Percentiles rank a stretch among this genome's conserved stretches.
phyloP scores from a whole-genome alignment of 2,888 invertebrate species.

The Hermodice carunculata region DNA sequence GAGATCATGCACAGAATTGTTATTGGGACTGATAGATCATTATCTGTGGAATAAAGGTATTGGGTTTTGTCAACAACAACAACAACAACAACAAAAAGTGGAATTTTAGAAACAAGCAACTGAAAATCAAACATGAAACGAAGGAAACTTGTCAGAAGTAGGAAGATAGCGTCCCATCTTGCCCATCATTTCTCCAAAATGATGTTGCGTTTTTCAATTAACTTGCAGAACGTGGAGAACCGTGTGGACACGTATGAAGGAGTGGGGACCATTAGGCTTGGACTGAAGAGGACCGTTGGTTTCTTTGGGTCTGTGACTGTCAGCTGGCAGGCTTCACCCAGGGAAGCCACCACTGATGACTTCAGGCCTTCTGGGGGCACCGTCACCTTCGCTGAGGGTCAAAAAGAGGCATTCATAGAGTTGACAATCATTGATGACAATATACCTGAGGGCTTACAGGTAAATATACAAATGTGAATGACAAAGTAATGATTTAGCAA shows the following conservation, averaged over 20 bases:
- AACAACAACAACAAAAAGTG: too few relatives aligned
- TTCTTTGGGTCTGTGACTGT: constrained; percentile 56
- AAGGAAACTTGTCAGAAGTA: too few relatives aligned
- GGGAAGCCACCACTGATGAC: constrained; percentile 57
- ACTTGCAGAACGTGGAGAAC: constrained; percentile 60
- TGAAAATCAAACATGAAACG: too few relatives aligned
- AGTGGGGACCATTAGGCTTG: constrained; percentile 49
- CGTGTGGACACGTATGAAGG: constrained; percentile 64
- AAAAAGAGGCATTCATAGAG: constrained; percentile 50
- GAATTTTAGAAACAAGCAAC: too few relatives aligned
- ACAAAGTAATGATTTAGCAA: too few relatives aligned
- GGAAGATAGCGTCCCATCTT: too few relatives aligned
- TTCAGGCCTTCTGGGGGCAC: constrained; percentile 58
- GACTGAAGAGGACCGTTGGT: constrained; percentile 53
- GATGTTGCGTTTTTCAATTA: too few relatives aligned
- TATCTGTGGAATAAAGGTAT: too few relatives aligned
- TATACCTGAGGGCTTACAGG: constrained; percentile 61
- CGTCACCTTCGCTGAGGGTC: constrained; percentile 51
- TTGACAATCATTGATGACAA: constrained; percentile 62
- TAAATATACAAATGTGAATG: constrained; percentile 30
- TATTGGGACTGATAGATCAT: too few relatives aligned
- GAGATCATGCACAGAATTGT: too few relatives aligned
- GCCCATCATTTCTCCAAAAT: too few relatives aligned
- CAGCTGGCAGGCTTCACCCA: constrained; percentile 60
- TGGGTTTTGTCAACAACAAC: too few relatives aligned